A percentile compares a stretch with the other conserved stretches of the same genome.
Evolutionary conservation across 1,140 invertebrate genomes (phyloP).

Genomic region (Magallana angulata): DNA sequence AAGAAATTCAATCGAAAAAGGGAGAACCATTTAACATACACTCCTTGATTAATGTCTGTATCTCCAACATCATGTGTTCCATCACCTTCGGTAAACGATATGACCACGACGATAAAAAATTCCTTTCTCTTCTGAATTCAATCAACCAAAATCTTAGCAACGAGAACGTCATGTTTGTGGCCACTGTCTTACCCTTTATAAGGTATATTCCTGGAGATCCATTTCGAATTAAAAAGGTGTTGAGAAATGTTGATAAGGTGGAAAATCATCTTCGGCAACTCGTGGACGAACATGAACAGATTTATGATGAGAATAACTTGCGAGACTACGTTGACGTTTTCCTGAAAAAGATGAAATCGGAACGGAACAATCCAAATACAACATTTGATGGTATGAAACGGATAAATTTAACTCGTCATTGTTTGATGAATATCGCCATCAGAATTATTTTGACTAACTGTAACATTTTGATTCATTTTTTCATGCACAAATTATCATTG

Average conservation of each 20-base stretch:
- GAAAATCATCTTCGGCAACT: conserved; percentile 46
- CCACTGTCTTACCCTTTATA: conserved; percentile 56
- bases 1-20: conserved; percentile 29
- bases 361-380: neutral
- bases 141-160: conserved; percentile 39
- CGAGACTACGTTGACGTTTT: conserved; percentile 49
- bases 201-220: conserved; percentile 59
- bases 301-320: conserved; percentile 28
- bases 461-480: neutral
- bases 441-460: neutral
- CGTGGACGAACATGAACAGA: conserved; percentile 31
- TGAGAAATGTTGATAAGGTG: conserved; percentile 42
- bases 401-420: neutral
- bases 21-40: conserved; percentile 51
- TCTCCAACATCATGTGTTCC: conserved; percentile 63
- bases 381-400: neutral
- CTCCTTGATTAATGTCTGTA: conserved; percentile 36
- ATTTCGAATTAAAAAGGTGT: conserved; percentile 47
- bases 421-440: neutral
- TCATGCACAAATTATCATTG: neutral
- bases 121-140: conserved; percentile 39
- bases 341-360: conserved; percentile 27
- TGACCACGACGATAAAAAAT: conserved; percentile 77
- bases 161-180: conserved; percentile 3
- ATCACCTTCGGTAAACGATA: conserved; percentile 67